Evolutionary conservation across 2,888 invertebrate genomes (phyloP).

Genomic region (Chalcis sispes): DNA sequence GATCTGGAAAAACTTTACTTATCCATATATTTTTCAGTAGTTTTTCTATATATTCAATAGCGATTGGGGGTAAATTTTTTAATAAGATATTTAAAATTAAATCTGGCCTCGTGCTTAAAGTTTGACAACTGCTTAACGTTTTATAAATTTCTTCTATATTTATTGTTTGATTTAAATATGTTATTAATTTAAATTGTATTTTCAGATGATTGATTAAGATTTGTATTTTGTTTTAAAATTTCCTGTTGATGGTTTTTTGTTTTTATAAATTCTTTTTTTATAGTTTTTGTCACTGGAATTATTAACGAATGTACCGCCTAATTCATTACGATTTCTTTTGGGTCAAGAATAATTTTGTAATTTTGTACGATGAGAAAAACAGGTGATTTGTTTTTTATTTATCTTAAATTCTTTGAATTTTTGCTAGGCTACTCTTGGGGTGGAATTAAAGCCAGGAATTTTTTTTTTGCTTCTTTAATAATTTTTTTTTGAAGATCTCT

Average conservation of each 20-base stretch:
- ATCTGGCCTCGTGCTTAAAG: slow-evolving; percentile 8
- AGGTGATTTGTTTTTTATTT: not conserved
- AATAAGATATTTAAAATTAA: not conserved
- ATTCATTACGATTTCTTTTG: slow-evolving; percentile 35
- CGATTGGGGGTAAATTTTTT: not conserved
- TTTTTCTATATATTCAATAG: not conserved
- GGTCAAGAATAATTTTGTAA: slow-evolving; percentile 8
- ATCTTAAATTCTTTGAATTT: not conserved
- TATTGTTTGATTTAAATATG: not conserved
- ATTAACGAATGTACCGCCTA: slow-evolving; percentile 29
- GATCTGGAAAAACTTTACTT: not conserved
- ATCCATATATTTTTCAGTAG: not conserved
- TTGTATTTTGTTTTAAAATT: not conserved
- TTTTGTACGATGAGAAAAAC: not conserved
- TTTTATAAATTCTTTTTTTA: not conserved
- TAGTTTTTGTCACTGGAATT: slow-evolving; percentile 43
- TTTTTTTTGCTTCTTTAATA: not conserved
- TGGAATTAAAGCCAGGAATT: not conserved
- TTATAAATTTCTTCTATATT: not conserved
- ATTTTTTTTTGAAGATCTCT: slow-evolving; percentile 21
- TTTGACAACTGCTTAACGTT: not conserved
- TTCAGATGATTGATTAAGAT: not conserved
- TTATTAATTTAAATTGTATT: too few relatives aligned
- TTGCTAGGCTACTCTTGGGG: too few relatives aligned
- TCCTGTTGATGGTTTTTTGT: not conserved